Base-by-base conservation (phyloP, 2,888 invertebrate species). In the Pogonocherus hispidulus region DNA sequence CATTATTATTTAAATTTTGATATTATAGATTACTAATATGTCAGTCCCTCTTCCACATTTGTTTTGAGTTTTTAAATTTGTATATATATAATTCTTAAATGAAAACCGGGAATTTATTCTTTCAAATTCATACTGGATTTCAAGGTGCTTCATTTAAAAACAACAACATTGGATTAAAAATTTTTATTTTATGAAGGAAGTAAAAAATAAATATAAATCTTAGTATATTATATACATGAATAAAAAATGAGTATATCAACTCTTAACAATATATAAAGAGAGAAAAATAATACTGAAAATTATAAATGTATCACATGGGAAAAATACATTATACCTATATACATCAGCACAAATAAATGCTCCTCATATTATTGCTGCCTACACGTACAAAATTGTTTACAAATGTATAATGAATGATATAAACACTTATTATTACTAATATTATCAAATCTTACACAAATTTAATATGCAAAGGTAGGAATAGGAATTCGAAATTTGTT, bases 231-330 rank as follows among this genome's bases (percentile, higher is more conserved):
- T 51, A 27, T 27, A 27, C 32, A 41, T 41, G 41, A 14, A 41
- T 41, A 41, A 41, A 41, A 41, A 41, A n/a, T 41, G 41, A 41
- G 41, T 41, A 41, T 41, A 41, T 41, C 14, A 41, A n/a, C 41
- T 5, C 41, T 41, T 57, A 59, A 20, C 18, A 59, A 27, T 46
- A 32, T n/a, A n/a, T n/a, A 59, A 11, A 59, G 47, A 59, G 59
- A 59, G 59, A 59, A 47, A 41, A 47, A 59, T 59, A 59, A 59
- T 59, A 59, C 59, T 59, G 59, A 59, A 59, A 59, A 59, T 59
- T 47, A 59, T 49, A 47, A 59, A 47, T 27, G 19, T 59, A 59
- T 59, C 59, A 59, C 59, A 23, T 59, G 46, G 47, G 11, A 19
- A 47, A 46, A 32, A 47, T 47, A 27, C 37, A 44, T 32, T 47